These are phyloP conservation scores for Zonitis immaculata DNA, from an alignment of 2,888 invertebrate genomes.

Conservation along the genomic window DNA sequence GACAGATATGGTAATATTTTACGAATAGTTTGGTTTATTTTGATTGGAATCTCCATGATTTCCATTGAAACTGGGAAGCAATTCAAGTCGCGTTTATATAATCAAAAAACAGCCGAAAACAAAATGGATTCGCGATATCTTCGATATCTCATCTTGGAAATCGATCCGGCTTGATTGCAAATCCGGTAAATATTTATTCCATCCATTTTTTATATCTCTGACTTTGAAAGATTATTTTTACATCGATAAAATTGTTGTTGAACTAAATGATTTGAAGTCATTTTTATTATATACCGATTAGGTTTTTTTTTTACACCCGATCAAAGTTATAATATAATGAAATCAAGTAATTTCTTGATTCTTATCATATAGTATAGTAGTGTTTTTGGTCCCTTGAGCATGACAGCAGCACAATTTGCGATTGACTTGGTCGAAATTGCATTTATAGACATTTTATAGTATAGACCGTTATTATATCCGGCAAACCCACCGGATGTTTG, in stretches of 20 bases:
- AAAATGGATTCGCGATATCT: background rate
- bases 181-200: constrained; percentile 9
- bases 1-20: no score
- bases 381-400: constrained; percentile 9
- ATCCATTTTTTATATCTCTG: background rate
- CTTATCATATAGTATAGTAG: no score
- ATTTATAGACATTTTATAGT: constrained; percentile 24
- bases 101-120: background rate
- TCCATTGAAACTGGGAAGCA: no score
- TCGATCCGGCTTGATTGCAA: constrained; percentile 1
- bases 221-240: constrained; percentile 8
- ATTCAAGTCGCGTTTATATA: background rate
- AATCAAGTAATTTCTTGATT: no score
- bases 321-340: no score
- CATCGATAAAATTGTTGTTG: constrained; percentile 7
- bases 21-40: no score
- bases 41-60: no score
- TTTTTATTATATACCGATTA: background rate
- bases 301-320: no score
- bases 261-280: background rate
- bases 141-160: background rate
- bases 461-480: constrained; percentile 20
- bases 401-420: constrained; percentile 9
- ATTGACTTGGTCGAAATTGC: constrained; percentile 24
- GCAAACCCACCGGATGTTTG: constrained; percentile 21